Base-by-base conservation (phyloP, 2,888 invertebrate genomes). In the Drosophila paucipuncta region DNA sequence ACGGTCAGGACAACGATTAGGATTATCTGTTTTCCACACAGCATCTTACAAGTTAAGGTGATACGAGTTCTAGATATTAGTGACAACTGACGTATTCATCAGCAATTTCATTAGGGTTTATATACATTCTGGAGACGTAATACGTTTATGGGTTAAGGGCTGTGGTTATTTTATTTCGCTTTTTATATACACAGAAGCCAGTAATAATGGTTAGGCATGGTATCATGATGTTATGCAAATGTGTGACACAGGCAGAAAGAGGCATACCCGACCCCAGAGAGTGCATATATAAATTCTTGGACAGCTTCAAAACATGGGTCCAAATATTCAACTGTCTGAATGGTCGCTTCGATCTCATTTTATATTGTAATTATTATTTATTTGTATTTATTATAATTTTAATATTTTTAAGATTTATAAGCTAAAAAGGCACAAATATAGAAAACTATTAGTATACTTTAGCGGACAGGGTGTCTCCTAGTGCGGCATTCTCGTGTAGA, bases 31-130 rank as follows among this genome's bases (percentile, higher is more conserved):
- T 54, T 67, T 6, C 11, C 60, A 57, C 37, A 50, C 54, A 65
- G 28, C 77, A 77, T 77, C 39, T 63, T 72, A 25, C 10, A 10
- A n/a, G 33, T 18, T 37, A 16, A 33, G 47, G 49, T 53, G 30
- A 28, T 52, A 5, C 18, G 5, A 62, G 41, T 52, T 58, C 28
- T 16, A 13, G 39, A 9, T 18, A 25, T 28, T 35, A 59, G 22
- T 43, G 11, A 6, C 54, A 47, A 73, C 76, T 77, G 60, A 54
- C 39, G 58, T 33, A 25, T 25, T 52, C 49, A 64, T 64, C 9
- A 22, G 31, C 10, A 22, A 3, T 13, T 41, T 18, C 22, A 13
- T 39, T 49, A 35, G 62, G 54, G 55, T 61, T 59, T 77, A 63
- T 77, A 77, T 68, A 68, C 47, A 33, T 54, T 52, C 22, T n/a